Conservation (phyloP, 2,113 vertebrate genomes). For the Oreotrochilus melanogaster region DNA sequence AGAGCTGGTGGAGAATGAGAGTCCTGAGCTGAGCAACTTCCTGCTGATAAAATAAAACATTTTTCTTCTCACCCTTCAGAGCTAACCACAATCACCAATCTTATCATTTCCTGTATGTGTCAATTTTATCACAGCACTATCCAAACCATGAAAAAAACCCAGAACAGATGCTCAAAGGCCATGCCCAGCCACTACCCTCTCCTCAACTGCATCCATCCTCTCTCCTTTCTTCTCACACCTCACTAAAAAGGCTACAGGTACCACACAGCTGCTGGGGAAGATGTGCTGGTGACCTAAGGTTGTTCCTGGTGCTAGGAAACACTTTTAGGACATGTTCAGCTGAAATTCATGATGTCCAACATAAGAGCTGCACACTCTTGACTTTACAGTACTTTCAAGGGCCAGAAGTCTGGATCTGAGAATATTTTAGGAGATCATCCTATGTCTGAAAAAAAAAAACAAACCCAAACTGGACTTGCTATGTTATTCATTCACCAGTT, state of each 20-base stretch:
- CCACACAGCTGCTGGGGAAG: rapidly evolving
- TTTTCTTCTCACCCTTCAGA: background rate
- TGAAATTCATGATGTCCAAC: rapidly evolving
- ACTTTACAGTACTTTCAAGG: background rate
- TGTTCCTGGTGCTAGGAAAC: rapidly evolving
- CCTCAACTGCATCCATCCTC: background rate
- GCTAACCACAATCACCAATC: too few species aligned
- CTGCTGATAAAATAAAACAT: background rate
- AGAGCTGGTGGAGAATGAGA: background rate
- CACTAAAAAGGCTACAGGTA: background rate
- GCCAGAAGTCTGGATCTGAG: background rate
- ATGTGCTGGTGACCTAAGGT: rapidly evolving
- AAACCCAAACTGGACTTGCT: background rate
- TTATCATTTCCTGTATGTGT: too few species aligned
- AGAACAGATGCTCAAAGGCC: rapidly evolving
- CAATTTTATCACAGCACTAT: background rate
- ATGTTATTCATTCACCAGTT: rapidly evolving
- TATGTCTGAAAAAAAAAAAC: background rate
- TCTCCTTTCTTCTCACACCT: background rate
- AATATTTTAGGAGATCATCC: background rate
- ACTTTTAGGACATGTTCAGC: rapidly evolving
- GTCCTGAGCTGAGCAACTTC: background rate
- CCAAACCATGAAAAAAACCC: background rate
- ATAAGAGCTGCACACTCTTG: background rate
- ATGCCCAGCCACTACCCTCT: background rate